phyloP scores from a whole-genome alignment of 2,888 invertebrate species.

The Dryobotodes eremita region DNA sequence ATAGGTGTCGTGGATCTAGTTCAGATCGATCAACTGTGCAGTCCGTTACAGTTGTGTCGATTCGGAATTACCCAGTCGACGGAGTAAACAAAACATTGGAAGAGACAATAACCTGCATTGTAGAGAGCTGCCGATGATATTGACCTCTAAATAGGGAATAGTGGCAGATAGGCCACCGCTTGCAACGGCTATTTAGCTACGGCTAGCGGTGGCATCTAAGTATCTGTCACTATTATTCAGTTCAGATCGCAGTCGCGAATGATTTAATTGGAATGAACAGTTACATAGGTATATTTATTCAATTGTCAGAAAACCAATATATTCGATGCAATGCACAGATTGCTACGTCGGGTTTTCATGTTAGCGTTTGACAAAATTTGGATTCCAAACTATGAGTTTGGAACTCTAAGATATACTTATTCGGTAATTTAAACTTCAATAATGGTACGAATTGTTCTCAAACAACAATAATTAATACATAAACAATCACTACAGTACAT shows the following conservation, averaged over 20 bases:
- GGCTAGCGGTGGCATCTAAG: neutral
- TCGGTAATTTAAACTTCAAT: neutral
- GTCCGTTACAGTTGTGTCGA: conserved; percentile 58
- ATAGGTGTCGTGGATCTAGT: conserved; percentile 61
- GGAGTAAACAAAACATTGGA: conserved; percentile 59
- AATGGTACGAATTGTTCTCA: neutral
- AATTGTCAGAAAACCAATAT: neutral
- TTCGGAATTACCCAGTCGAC: conserved; percentile 36
- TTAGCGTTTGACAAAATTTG: neutral
- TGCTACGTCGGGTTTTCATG: neutral
- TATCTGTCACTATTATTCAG: neutral
- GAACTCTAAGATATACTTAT: neutral
- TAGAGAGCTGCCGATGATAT: conserved; percentile 14
- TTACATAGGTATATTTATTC: neutral
- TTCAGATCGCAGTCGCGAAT: neutral
- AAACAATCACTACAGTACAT: conserved; percentile 4
- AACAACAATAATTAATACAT: conserved; percentile 6
- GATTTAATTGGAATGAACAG: neutral
- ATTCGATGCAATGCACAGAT: neutral
- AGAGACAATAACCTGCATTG: conserved; percentile 38
- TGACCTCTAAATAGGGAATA: conserved; percentile 8
- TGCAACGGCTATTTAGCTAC: neutral
- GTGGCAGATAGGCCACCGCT: no score
- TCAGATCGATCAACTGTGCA: conserved; percentile 61
- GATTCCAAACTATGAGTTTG: neutral